Percentiles rank a stretch among this genome's conserved stretches.
Conservation (phyloP, 2,113 vertebrate genomes). For the Osmerus eperlanus region DNA sequence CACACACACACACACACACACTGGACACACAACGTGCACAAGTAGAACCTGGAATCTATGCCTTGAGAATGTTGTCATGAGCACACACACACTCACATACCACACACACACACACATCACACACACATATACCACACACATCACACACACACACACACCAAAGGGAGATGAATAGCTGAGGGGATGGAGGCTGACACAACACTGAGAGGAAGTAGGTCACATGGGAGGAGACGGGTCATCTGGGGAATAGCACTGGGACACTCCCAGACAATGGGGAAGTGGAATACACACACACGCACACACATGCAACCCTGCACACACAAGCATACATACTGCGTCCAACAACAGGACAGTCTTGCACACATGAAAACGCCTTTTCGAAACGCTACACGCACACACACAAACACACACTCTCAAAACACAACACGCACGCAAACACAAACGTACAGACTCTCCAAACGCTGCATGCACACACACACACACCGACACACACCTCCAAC, state of each 20-base stretch:
- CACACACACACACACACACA: neutral
- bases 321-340: slow-evolving; percentile 5
- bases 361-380: too few relatives aligned
- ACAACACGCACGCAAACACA: too few relatives aligned
- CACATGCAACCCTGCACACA: slow-evolving; percentile 20
- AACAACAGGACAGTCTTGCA: too few relatives aligned
- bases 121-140: neutral
- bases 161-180: slow-evolving; percentile 62
- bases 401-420: too few relatives aligned
- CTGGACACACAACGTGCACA: neutral
- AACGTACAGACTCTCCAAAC: too few relatives aligned
- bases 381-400: too few relatives aligned
- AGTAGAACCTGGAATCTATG: neutral
- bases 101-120: slow-evolving; percentile 12
- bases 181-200: slow-evolving; percentile 63
- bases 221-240: slow-evolving; percentile 60
- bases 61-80: too few relatives aligned
- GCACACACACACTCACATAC: slow-evolving; percentile 6
- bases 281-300: slow-evolving; percentile 7
- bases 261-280: neutral
- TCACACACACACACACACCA: neutral
- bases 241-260: slow-evolving; percentile 59
- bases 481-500: neutral
- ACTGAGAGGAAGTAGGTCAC: slow-evolving; percentile 65
- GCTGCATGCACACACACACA: neutral